Evolutionary conservation across 2,797 vertebrate species (phyloP), one percentile per base, ranked within the genome.

Genomic region (Chanos chanos): DNA sequence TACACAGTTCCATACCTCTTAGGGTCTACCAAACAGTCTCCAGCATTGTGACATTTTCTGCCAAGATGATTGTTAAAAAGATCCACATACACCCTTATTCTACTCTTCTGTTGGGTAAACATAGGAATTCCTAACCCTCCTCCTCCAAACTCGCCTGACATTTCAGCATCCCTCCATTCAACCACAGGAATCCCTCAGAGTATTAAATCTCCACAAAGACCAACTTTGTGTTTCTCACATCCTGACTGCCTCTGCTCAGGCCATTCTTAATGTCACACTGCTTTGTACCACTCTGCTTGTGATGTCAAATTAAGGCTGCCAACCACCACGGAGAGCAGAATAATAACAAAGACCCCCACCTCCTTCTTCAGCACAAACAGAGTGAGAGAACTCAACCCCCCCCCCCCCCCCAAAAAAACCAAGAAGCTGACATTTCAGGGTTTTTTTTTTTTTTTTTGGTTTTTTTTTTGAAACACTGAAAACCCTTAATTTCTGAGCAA

Each of bases 191-290:
- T 60, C 64, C 56, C 68, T 61, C 50, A 39, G 57, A 70, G 43
- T 31, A 16, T 54, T 50, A 39, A 16, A 73, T 65, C 62, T 58
- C 70, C 80, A 82, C 65, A 81, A 79, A 83, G 65, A 58, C 59
- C 18, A 41, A 74, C 64, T 64, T 55, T 79, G 61, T 34, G 58
- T 76, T 77, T 74, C 54, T 73, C 41, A 77, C 66, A 69, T 60
- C 64, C 54, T 55, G 41, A 72, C 76, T 66, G 33, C 31, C 43
- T 27, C 16, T 22, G 33, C 40, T 37, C 33, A 21, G 27, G n/a
- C 19, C 50, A 55, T 48, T 61, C 27, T 30, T 19, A 54, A 52
- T 50, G 24, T 41, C 47, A 54, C 7, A 15, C n/a, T 10, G 12
- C 22, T 13, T 54, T 31, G 4, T 67, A 31, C 22, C 68, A 45